Conservation (phyloP, 2,113 vertebrate genomes). For the Ctenodactylus gundi region DNA sequence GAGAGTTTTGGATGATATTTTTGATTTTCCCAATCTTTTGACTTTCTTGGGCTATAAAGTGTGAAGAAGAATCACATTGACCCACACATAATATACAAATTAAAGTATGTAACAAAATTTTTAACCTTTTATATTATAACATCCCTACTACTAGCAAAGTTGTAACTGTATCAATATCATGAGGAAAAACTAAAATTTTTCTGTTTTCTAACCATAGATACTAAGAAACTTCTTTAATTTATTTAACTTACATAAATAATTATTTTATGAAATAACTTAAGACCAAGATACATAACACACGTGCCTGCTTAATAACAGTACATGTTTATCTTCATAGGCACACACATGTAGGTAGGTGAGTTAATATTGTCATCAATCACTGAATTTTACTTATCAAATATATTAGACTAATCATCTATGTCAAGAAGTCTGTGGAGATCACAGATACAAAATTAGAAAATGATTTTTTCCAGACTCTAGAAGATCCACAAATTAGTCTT, state of each 20-base stretch:
- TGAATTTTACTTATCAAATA: background rate
- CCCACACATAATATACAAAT: background rate
- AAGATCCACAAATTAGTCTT: background rate
- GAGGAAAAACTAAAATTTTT: background rate
- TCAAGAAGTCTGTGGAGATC: background rate
- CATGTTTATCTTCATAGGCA: background rate
- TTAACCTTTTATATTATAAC: background rate
- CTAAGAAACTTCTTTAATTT: background rate
- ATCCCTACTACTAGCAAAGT: background rate
- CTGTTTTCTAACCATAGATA: too few species aligned
- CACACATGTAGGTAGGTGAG: background rate
- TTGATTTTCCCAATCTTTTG: background rate
- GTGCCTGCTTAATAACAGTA: background rate
- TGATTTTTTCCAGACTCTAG: background rate
- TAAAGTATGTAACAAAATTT: background rate
- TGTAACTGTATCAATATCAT: background rate
- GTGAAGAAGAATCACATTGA: background rate
- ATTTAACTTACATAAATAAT: background rate
- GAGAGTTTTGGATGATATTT: background rate
- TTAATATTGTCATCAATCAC: background rate
- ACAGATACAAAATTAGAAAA: background rate
- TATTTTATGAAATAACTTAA: background rate
- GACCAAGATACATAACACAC: background rate
- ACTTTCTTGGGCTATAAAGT: too few species aligned
- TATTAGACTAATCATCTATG: background rate